Evolutionary conservation across 2,113 vertebrate species (phyloP).

Genomic region (Rhodinocichla rosea): DNA sequence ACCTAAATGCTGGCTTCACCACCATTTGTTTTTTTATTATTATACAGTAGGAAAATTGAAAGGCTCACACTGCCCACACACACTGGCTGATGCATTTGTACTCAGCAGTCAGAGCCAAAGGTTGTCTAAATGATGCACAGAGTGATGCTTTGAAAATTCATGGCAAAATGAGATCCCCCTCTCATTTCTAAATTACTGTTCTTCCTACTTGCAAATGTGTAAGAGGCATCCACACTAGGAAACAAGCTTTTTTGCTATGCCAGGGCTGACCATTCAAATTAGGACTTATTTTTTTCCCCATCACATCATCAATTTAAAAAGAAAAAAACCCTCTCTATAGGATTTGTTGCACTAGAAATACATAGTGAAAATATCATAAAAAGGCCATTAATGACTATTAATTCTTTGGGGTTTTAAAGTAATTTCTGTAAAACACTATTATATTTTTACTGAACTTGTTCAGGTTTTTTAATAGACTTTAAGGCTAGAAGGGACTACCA

Average conservation of each 20-base stretch:
- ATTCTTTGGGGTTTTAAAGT: neutral
- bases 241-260: neutral
- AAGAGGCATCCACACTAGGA: neutral
- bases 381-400: conserved; percentile 13
- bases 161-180: neutral
- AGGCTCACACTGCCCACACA: conserved; percentile 12
- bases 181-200: conserved; percentile 21
- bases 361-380: neutral
- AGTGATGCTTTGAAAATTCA: conserved; percentile 19
- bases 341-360: conserved; percentile 4
- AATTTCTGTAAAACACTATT: neutral
- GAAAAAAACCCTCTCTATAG: neutral
- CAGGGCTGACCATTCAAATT: neutral
- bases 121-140: conserved; percentile 23
- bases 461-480: conserved; percentile 5
- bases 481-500: neutral
- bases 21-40: conserved; percentile 42
- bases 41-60: conserved; percentile 43
- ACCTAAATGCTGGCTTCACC: conserved; percentile 26
- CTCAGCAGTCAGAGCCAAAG: conserved; percentile 37
- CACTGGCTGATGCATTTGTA: conserved; percentile 18
- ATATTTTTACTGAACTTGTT: conserved; percentile 26
- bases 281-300: neutral
- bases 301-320: neutral
- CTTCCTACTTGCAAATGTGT: neutral